Conservation (phyloP, 2,888 invertebrate genomes). For the Meliscaeva auricollis region DNA sequence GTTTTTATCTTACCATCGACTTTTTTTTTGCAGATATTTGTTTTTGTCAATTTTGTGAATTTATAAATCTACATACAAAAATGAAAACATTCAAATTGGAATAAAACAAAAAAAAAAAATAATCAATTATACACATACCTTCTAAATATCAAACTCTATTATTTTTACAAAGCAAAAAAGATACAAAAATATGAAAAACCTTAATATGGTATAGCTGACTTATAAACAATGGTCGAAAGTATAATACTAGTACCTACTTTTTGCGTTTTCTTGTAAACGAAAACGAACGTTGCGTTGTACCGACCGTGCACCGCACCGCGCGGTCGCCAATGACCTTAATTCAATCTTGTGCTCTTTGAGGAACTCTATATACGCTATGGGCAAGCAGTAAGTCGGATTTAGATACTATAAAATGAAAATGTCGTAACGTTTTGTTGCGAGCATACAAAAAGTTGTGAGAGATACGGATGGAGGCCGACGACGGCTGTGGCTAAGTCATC, state of each 20-base stretch:
- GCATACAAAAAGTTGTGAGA: conserved; percentile 31
- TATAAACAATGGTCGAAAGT: conserved; percentile 49
- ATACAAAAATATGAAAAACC: conserved; percentile 1
- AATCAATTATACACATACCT: conserved; percentile 43
- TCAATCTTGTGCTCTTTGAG: conserved; percentile 60
- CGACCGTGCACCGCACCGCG: conserved; percentile 13
- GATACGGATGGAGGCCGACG: conserved; percentile 36
- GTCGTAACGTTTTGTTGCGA: conserved; percentile 62
- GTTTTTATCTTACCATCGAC: conserved; percentile 39
- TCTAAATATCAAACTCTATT: conserved; percentile 11
- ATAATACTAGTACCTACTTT: conserved; percentile 2
- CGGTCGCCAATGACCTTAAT: conserved; percentile 70
- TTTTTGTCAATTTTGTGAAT: neutral
- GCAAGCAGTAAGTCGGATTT: conserved; percentile 34
- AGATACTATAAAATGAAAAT: conserved; percentile 56
- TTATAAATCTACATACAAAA: conserved; percentile 18
- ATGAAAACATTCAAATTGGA: conserved; percentile 52
- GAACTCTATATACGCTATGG: conserved; percentile 17
- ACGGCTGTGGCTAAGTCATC: conserved; percentile 52
- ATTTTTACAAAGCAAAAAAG: neutral
- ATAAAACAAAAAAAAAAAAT: conserved; percentile 29
- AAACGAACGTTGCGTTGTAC: neutral
- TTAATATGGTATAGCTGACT: conserved; percentile 16
- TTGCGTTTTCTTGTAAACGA: neutral
- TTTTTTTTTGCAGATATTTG: neutral